Conservation (phyloP, 2,113 vertebrate species). For the Cricetomys ansorgei region DNA sequence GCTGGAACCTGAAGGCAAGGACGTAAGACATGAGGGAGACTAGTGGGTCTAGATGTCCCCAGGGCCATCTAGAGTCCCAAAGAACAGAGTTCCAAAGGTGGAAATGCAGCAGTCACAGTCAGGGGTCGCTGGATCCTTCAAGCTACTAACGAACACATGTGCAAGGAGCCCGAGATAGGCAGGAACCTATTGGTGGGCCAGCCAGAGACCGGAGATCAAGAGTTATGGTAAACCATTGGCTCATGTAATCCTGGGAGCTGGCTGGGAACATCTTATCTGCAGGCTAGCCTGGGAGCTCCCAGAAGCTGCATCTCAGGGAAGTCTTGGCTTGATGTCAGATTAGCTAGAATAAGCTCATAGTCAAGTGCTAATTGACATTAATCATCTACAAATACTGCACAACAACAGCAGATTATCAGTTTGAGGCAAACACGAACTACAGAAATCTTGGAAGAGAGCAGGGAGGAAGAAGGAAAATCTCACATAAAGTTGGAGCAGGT, state of each 20-base stretch:
- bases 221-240: neutral
- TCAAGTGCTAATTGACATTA: neutral
- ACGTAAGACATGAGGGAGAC: too few species aligned
- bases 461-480: neutral
- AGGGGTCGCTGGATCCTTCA: neutral
- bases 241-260: neutral
- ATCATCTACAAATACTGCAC: neutral
- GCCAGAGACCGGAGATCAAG: neutral
- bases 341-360: slow-evolving; percentile 13
- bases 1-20: neutral
- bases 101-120: neutral
- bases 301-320: neutral
- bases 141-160: neutral
- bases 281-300: neutral
- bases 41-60: neutral
- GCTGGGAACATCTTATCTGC: neutral
- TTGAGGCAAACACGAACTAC: neutral
- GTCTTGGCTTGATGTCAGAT: neutral
- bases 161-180: rapidly evolving
- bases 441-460: neutral
- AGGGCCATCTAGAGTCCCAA: too few species aligned
- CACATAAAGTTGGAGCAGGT: neutral
- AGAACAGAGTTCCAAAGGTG: neutral
- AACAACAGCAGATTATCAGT: neutral
- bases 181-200: neutral